Conservation (phyloP, 2,888 invertebrate genomes). For the Andrena praecox region DNA sequence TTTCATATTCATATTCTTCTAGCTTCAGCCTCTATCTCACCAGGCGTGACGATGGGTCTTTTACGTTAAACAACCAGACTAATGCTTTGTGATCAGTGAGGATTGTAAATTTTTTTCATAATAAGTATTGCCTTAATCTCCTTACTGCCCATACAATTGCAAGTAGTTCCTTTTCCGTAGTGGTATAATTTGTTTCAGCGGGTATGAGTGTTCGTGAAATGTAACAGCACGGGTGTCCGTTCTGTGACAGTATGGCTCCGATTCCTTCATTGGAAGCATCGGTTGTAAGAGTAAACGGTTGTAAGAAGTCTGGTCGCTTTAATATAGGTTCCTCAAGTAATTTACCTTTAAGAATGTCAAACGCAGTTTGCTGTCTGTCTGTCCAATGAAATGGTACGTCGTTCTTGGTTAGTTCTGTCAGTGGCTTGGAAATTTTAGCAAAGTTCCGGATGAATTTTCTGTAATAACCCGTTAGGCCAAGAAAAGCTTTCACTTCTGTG, state of each 20-base stretch:
- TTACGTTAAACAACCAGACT: neutral
- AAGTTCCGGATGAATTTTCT: too few species aligned
- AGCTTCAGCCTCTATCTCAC: neutral
- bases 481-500: too few species aligned
- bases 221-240: neutral
- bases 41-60: neutral
- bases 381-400: too few species aligned
- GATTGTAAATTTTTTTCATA: conserved; percentile 2
- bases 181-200: neutral
- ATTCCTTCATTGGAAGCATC: neutral
- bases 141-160: conserved; percentile 7
- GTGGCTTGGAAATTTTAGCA: too few species aligned
- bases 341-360: too few species aligned
- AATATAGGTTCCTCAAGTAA: neutral
- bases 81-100: neutral
- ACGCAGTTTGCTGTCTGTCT: too few species aligned
- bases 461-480: too few species aligned
- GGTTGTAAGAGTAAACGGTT: neutral
- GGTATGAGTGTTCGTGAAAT: neutral
- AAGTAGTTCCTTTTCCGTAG: conserved; percentile 9
- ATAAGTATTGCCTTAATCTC: conserved; percentile 2
- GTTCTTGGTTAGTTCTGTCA: too few species aligned
- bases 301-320: conserved; percentile 20
- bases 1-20: conserved; percentile 17
- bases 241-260: neutral